These are phyloP conservation scores for Ailurus styani DNA, from an alignment of 2,113 vertebrate species.

Conservation along the genomic window DNA sequence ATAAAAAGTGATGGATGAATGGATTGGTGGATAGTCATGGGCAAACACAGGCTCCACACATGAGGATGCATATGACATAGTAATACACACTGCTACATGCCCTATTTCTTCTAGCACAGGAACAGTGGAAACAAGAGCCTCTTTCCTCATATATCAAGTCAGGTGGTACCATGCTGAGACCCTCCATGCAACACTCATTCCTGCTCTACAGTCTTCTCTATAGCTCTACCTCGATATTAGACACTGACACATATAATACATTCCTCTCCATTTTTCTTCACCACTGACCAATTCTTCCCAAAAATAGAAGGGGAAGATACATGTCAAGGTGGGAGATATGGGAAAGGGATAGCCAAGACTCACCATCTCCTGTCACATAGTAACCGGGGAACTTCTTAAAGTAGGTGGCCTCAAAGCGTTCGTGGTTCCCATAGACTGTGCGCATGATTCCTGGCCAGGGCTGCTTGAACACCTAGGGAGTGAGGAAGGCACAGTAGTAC, in stretches of 20 bases:
- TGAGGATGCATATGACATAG: background rate
- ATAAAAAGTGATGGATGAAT: background rate
- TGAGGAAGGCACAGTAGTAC: background rate
- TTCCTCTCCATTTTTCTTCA: background rate
- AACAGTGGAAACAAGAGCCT: background rate
- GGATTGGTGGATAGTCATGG: background rate
- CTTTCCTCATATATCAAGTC: background rate
- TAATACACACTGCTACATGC: background rate
- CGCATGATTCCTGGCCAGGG: conserved; percentile 99
- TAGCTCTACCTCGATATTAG: background rate
- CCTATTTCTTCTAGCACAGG: background rate
- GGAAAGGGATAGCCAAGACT: conserved; percentile 52
- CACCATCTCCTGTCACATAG: conserved; percentile 97
- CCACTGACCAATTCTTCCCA: background rate
- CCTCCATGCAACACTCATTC: background rate
- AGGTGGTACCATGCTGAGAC: background rate
- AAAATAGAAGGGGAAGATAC: background rate
- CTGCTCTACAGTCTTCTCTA: background rate
- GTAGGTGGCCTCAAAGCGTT: conserved; percentile 91
- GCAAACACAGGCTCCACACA: background rate
- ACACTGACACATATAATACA: background rate
- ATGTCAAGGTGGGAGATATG: background rate
- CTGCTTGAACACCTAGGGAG: conserved; percentile 94
- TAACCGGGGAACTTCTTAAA: conserved; percentile 98
- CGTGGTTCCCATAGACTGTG: conserved; percentile 91